These are phyloP conservation scores for Notolepis coatsorum DNA, from an alignment of 2,797 vertebrate species.

Conservation along the genomic window DNA sequence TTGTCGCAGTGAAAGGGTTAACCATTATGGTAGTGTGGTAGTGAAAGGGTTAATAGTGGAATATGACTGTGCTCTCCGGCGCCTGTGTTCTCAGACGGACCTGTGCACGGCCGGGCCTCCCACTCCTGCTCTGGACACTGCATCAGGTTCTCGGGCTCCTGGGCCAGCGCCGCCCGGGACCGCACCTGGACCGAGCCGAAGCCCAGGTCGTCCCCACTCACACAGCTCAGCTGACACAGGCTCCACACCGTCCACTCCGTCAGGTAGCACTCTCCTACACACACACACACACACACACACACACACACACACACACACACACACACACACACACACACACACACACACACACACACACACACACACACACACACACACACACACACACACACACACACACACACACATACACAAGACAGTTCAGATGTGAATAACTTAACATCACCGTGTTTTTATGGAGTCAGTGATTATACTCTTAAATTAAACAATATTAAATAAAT, in stretches of 20 bases:
- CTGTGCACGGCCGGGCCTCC: constrained; percentile 90
- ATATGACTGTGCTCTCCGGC: too few relatives aligned
- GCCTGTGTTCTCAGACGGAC: constrained; percentile 78
- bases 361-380: constrained; percentile 2
- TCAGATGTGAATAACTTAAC: not conserved
- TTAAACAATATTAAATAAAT: too few relatives aligned
- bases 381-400: constrained; percentile 5
- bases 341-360: not conserved
- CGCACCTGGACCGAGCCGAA: constrained; percentile 94
- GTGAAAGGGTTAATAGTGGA: too few relatives aligned
- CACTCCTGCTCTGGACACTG: constrained; percentile 93
- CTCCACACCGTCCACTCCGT: constrained; percentile 96
- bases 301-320: not conserved
- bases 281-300: constrained; percentile 15
- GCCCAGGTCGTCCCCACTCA: constrained; percentile 90
- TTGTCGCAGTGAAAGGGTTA: too few relatives aligned
- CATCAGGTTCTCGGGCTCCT: constrained; percentile 93
- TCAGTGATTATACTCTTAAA: too few relatives aligned
- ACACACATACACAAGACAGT: not conserved
- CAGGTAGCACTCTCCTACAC: constrained; percentile 94
- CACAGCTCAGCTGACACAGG: constrained; percentile 91
- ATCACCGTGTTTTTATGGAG: too few relatives aligned
- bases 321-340: not conserved
- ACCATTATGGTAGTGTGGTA: too few relatives aligned
- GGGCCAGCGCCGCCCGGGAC: constrained; percentile 91